A percentile compares a stretch with the other conserved stretches of the same genome.
phyloP scores from a whole-genome alignment of 2,797 vertebrate species.

The Sebastiscus tertius region DNA sequence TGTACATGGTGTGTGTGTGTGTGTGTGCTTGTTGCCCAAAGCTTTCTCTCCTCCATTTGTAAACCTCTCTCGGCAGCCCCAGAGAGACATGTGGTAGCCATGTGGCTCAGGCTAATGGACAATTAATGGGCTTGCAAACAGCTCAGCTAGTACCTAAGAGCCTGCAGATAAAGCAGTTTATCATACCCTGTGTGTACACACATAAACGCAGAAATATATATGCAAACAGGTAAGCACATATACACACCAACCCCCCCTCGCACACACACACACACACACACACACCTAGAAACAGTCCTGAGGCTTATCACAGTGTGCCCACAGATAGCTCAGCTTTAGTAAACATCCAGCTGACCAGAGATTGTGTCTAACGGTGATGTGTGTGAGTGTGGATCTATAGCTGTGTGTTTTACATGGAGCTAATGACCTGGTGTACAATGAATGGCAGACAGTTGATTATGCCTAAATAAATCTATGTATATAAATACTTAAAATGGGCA shows the following conservation, averaged over 20 bases:
- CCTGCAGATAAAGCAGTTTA: slow-evolving; percentile 58
- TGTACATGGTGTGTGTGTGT: not conserved
- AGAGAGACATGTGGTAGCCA: slow-evolving; percentile 41
- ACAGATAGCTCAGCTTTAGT: slow-evolving; percentile 43
- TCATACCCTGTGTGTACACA: slow-evolving; percentile 35
- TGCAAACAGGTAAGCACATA: not conserved
- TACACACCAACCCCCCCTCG: not conserved
- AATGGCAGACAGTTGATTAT: not conserved
- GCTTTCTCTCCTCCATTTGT: slow-evolving; percentile 22
- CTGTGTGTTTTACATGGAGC: slow-evolving; percentile 3
- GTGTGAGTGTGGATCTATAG: not conserved
- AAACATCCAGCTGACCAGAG: slow-evolving; percentile 37
- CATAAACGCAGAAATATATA: slow-evolving; percentile 16
- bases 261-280: not conserved
- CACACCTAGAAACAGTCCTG: not conserved
- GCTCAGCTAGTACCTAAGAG: slow-evolving; percentile 51
- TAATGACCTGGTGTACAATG: not conserved
- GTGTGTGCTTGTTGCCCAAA: not conserved
- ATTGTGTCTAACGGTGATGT: slow-evolving; percentile 16
- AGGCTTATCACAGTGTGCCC: slow-evolving; percentile 37
- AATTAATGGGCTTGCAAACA: slow-evolving; percentile 78
- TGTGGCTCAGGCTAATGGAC: slow-evolving; percentile 75
- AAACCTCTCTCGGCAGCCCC: not conserved
- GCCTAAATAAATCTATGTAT: not conserved
- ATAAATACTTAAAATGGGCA: not conserved